Conservation (phyloP, 2,797 vertebrate genomes). For the Brachymystax lenok region DNA sequence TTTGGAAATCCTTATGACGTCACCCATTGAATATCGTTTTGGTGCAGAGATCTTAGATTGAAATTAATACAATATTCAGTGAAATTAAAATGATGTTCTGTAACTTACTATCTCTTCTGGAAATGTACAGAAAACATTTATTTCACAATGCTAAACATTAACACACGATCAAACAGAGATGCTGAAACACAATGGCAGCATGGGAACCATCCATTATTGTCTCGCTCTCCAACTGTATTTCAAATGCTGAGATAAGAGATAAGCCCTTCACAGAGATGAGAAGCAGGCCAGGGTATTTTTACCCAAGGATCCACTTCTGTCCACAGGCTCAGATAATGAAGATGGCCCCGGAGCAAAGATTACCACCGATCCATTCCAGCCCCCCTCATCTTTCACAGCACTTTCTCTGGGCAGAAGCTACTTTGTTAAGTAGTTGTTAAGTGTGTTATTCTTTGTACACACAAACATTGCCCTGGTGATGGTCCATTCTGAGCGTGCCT, state of each 20-base stretch:
- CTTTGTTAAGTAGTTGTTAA: slow-evolving; percentile 80
- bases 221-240: slow-evolving; percentile 59
- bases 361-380: slow-evolving; percentile 54
- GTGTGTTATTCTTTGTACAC: slow-evolving; percentile 63
- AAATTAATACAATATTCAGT: background rate
- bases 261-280: slow-evolving; percentile 72
- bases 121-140: no score
- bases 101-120: no score
- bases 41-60: background rate
- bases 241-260: slow-evolving; percentile 64
- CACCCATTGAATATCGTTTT: background rate
- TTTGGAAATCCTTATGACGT: background rate
- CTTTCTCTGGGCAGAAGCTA: slow-evolving; percentile 64
- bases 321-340: slow-evolving; percentile 76
- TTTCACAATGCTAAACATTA: background rate
- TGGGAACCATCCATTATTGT: slow-evolving; percentile 23
- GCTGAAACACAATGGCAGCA: slow-evolving; percentile 17
- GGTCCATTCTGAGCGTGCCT: slow-evolving; percentile 21
- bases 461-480: slow-evolving; percentile 66
- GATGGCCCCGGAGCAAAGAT: slow-evolving; percentile 71
- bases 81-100: no score
- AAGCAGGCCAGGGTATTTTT: slow-evolving; percentile 79
- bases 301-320: slow-evolving; percentile 79
- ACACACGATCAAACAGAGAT: background rate
- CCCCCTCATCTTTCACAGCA: slow-evolving; percentile 59